A percentile compares a stretch with the other conserved stretches of the same genome.
Conservation (phyloP, 2,797 vertebrate genomes). For the Nyctibius grandis region DNA sequence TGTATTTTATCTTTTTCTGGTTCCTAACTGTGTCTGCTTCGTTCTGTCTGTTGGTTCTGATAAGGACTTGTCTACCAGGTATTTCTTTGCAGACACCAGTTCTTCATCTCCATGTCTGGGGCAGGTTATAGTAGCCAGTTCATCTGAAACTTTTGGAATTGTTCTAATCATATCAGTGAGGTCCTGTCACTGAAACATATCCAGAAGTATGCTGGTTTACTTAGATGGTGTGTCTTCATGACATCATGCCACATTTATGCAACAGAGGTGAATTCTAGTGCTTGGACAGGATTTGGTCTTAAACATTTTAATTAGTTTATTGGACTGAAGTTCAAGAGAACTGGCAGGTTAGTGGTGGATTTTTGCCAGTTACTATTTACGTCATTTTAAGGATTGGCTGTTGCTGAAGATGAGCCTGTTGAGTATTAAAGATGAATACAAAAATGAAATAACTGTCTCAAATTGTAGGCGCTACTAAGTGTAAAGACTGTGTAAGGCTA, state of each 20-base stretch:
- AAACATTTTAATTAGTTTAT: constrained; percentile 22
- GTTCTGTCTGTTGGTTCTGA: background rate
- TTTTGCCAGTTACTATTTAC: background rate
- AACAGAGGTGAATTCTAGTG: background rate
- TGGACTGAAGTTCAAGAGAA: background rate
- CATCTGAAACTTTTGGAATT: background rate
- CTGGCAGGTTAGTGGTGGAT: background rate
- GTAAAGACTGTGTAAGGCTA: background rate
- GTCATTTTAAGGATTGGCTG: background rate
- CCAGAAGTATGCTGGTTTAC: background rate
- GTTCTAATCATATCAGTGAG: background rate
- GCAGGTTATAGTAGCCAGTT: background rate
- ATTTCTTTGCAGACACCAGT: background rate
- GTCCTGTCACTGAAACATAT: background rate
- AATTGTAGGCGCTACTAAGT: background rate
- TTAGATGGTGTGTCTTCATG: background rate
- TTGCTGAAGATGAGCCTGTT: background rate
- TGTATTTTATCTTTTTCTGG: background rate
- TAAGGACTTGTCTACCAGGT: background rate
- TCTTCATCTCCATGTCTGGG: background rate
- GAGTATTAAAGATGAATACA: background rate
- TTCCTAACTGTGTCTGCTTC: background rate
- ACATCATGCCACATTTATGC: background rate
- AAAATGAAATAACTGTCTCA: background rate
- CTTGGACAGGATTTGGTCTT: background rate